These are phyloP conservation scores for Tricholaema leucomelas DNA, from an alignment of 2,113 vertebrate species.

Conservation along the genomic window DNA sequence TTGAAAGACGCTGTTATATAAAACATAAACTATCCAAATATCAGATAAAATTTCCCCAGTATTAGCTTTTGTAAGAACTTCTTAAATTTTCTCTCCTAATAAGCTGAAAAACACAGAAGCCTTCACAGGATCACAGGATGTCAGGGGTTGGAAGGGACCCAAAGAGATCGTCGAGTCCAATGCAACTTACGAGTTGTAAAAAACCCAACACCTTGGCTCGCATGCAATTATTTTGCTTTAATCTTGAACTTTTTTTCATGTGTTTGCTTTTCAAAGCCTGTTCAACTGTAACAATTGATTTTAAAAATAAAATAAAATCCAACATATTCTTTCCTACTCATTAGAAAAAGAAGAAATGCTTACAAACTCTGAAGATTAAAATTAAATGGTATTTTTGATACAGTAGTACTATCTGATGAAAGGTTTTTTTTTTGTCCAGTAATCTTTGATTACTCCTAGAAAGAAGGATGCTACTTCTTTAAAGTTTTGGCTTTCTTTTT, in stretches of 20 bases:
- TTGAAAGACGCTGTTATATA: background rate
- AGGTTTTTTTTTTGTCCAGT: background rate
- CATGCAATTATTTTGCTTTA: background rate
- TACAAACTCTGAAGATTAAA: background rate
- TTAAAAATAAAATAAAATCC: background rate
- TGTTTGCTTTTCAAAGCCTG: background rate
- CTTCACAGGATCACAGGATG: too few relatives aligned
- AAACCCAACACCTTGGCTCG: background rate
- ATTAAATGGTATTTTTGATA: background rate
- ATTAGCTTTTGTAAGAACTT: background rate
- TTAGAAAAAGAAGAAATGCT: background rate
- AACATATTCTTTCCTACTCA: background rate
- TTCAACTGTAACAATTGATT: background rate
- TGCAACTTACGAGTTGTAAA: background rate
- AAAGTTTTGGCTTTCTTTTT: background rate
- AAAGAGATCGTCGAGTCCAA: too few relatives aligned
- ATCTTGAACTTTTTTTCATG: background rate
- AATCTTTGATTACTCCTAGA: background rate
- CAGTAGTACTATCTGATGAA: background rate
- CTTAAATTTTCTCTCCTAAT: background rate
- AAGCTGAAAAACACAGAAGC: background rate
- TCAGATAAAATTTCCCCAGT: background rate
- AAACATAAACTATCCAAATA: background rate
- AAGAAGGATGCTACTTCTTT: background rate
- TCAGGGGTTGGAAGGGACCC: too few relatives aligned